Evolutionary conservation across 2,888 invertebrate genomes (phyloP).

Genomic region (Scotopteryx bipunctaria): DNA sequence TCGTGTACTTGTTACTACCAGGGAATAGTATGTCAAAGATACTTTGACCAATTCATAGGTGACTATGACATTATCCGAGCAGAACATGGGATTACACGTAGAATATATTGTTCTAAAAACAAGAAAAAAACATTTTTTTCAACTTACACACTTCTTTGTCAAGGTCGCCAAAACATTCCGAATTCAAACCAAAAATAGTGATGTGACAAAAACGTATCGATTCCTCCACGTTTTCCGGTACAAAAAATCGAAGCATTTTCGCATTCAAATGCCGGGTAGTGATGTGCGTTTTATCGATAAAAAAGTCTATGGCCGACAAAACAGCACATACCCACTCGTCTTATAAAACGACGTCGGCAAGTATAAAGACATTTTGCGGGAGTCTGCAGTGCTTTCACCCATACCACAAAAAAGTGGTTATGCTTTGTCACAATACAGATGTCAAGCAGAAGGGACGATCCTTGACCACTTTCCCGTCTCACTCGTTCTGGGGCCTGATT

Average conservation of each 20-base stretch:
- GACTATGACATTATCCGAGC: no score
- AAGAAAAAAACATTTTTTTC: background rate
- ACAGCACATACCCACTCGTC: constrained; percentile 43
- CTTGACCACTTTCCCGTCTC: no score
- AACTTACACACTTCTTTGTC: no score
- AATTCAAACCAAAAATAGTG: no score
- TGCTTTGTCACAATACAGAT: constrained; percentile 19
- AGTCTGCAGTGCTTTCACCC: constrained; percentile 58
- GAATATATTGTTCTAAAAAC: no score
- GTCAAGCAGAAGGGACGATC: background rate
- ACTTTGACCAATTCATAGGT: no score
- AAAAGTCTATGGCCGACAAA: constrained; percentile 42
- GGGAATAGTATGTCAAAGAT: no score
- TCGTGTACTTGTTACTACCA: no score
- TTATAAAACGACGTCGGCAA: constrained; percentile 55
- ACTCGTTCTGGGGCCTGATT: no score
- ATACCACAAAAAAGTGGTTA: constrained; percentile 42
- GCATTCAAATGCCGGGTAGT: constrained; percentile 25
- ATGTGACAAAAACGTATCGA: no score
- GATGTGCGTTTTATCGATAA: constrained; percentile 28
- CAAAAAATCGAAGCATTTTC: constrained; percentile 8
- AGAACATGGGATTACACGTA: no score
- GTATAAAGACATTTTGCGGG: constrained; percentile 66
- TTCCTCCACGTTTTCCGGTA: background rate
- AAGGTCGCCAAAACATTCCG: no score